Evolutionary conservation across 2,888 invertebrate genomes (phyloP).

Genomic region (Scaptomyza flava): DNA sequence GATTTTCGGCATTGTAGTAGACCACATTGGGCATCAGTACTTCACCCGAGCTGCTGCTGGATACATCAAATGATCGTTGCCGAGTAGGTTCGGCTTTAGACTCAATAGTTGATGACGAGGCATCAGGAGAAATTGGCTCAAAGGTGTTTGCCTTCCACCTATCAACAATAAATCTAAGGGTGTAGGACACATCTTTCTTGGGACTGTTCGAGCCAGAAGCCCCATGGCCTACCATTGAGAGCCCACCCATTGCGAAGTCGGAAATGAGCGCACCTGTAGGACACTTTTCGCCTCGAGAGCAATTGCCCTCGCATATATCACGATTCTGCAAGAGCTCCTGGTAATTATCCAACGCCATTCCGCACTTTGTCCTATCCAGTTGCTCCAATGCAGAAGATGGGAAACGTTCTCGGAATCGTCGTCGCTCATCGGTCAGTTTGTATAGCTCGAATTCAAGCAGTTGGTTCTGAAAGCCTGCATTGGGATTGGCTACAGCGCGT

Average conservation of each 20-base stretch:
- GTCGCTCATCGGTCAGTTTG: slow-evolving; percentile 92
- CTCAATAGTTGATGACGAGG: neutral
- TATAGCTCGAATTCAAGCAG: slow-evolving; percentile 95
- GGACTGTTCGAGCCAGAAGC: neutral
- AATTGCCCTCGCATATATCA: slow-evolving; percentile 94
- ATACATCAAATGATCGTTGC: neutral
- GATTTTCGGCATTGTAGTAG: slow-evolving; percentile 49
- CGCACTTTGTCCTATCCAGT: slow-evolving; percentile 91
- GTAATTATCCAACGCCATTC: slow-evolving; percentile 92
- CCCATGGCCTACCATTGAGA: slow-evolving; percentile 5
- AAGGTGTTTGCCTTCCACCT: slow-evolving; percentile 59
- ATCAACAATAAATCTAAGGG: slow-evolving; percentile 60
- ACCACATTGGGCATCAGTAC: slow-evolving; percentile 67
- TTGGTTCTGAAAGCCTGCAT: slow-evolving; percentile 97
- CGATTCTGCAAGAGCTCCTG: slow-evolving; percentile 91
- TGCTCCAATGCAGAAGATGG: slow-evolving; percentile 91
- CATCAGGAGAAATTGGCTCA: neutral
- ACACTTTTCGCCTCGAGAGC: slow-evolving; percentile 92
- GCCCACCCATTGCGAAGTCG: slow-evolving; percentile 10
- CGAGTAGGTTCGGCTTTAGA: neutral
- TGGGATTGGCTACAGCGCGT: slow-evolving; percentile 96
- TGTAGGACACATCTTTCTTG: slow-evolving; percentile 34
- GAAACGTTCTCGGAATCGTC: slow-evolving; percentile 92
- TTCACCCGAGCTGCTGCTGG: slow-evolving; percentile 44
- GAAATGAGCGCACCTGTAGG: slow-evolving; percentile 88